Percentiles rank a stretch among this genome's conserved stretches.
phyloP scores from a whole-genome alignment of 2,113 vertebrate species.

The Hipposideros armiger region DNA sequence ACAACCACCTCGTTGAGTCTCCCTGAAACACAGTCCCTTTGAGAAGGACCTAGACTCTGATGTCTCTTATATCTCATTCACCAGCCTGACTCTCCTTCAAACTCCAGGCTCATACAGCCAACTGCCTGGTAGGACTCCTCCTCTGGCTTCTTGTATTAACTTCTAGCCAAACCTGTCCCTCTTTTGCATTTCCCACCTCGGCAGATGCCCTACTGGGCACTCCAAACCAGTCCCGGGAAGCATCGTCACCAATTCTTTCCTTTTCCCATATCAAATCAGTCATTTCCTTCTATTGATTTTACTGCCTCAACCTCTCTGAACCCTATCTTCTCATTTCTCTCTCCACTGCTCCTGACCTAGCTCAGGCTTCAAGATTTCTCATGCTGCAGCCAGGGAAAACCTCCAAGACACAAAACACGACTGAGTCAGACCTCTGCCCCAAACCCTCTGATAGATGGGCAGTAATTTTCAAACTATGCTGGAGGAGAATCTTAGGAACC shows the following conservation, averaged over 20 bases:
- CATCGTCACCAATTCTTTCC: neutral
- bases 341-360: neutral
- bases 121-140: neutral
- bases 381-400: neutral
- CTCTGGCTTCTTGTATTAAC: neutral
- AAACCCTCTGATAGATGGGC: neutral
- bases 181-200: constrained; percentile 4
- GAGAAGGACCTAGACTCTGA: neutral
- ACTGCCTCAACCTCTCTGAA: neutral
- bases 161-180: neutral
- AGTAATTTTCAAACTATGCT: constrained; percentile 22
- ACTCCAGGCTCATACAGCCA: neutral
- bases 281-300: neutral
- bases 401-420: neutral
- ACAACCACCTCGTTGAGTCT: neutral
- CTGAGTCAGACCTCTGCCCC: neutral
- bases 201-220: neutral
- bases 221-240: neutral
- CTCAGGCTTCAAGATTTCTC: neutral
- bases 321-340: neutral
- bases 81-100: neutral
- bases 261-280: neutral
- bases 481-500: neutral
- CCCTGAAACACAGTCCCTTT: neutral
- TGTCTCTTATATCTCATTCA: neutral